Conservation (phyloP, 2,888 invertebrate species). For the Eledone cirrhosa region DNA sequence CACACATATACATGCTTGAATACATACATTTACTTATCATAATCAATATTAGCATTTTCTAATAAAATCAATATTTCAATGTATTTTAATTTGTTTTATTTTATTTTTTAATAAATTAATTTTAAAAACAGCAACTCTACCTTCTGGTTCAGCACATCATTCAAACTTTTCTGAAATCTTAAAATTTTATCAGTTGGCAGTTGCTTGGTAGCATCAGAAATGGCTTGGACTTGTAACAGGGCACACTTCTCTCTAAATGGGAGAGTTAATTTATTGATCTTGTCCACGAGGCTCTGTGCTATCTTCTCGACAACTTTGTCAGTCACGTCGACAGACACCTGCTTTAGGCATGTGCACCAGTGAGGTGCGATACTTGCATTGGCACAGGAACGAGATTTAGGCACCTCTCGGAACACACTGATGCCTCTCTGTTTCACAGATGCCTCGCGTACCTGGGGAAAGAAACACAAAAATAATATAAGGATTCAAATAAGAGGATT, state of each 20-base stretch:
- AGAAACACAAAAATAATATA: constrained; percentile 72
- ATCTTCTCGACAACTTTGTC: constrained; percentile 72
- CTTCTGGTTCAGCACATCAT: constrained; percentile 47
- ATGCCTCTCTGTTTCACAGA: constrained; percentile 69
- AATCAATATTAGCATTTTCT: neutral
- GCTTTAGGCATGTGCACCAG: constrained; percentile 50
- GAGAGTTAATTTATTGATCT: constrained; percentile 75
- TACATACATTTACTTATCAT: too few relatives aligned
- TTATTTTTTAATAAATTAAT: neutral
- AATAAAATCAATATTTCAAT: neutral
- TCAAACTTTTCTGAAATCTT: constrained; percentile 61
- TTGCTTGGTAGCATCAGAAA: constrained; percentile 75
- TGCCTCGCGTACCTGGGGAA: constrained; percentile 66
- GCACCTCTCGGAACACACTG: constrained; percentile 71
- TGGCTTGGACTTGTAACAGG: constrained; percentile 72
- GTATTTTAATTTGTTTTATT: constrained; percentile 1
- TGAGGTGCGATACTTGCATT: constrained; percentile 82
- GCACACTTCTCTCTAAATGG: constrained; percentile 47
- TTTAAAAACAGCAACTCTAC: too few relatives aligned
- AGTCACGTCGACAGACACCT: constrained; percentile 33
- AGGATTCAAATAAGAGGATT: too few relatives aligned
- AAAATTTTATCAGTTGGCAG: constrained; percentile 44
- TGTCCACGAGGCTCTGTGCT: constrained; percentile 72
- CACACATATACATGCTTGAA: too few relatives aligned
- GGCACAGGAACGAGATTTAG: constrained; percentile 78